Evolutionary conservation across 2,113 vertebrate genomes (phyloP).

Genomic region (Solea solea): DNA sequence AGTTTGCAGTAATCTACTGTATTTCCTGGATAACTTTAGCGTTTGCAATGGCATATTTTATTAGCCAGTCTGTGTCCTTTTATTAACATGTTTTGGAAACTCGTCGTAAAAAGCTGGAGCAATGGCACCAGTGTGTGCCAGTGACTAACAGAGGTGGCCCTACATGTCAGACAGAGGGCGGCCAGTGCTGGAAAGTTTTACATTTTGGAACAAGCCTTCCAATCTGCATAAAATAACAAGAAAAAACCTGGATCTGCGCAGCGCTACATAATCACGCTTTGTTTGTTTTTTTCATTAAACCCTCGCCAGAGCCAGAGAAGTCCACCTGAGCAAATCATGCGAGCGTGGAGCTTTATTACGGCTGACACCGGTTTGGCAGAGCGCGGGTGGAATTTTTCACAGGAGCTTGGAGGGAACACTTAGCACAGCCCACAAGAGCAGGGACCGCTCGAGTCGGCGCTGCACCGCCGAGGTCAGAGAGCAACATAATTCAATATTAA

Average conservation of each 20-base stretch:
- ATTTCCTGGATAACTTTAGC: background rate
- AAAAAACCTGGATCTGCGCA: conserved; percentile 31
- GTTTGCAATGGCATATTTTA: background rate
- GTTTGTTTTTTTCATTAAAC: conserved; percentile 62
- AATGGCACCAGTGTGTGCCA: conserved; percentile 16
- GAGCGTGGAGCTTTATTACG: conserved; percentile 55
- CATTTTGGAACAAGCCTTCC: conserved; percentile 49
- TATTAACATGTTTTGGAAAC: background rate
- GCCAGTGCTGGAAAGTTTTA: conserved; percentile 57
- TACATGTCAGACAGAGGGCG: conserved; percentile 15
- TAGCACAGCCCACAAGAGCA: conserved; percentile 22
- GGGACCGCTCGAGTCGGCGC: conserved; percentile 12
- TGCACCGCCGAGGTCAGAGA: conserved; percentile 33
- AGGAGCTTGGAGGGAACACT: conserved; percentile 30
- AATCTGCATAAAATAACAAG: conserved; percentile 69
- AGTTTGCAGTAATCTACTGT: background rate
- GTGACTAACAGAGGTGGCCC: conserved; percentile 31
- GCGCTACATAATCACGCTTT: conserved; percentile 64
- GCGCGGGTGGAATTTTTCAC: conserved; percentile 49
- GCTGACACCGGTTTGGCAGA: conserved; percentile 65
- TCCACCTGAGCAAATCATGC: conserved; percentile 70
- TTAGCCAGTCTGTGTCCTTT: background rate
- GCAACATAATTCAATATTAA: conserved; percentile 39
- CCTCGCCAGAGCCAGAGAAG: conserved; percentile 47
- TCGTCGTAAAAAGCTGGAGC: conserved; percentile 5